phyloP scores from a whole-genome alignment of 2,888 invertebrate genomes.

The Plebejus anna region DNA sequence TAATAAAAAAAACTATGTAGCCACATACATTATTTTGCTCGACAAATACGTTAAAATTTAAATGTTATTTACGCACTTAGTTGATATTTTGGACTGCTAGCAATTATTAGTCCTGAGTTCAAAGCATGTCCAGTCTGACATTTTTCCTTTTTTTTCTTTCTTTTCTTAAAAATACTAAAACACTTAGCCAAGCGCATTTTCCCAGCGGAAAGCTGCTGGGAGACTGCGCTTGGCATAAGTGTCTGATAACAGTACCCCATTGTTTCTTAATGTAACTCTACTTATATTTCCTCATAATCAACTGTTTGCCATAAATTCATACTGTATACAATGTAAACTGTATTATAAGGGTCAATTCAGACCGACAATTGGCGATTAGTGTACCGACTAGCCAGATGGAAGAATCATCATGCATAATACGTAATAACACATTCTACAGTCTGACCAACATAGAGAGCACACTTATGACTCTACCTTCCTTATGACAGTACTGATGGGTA shows the following conservation, averaged over 20 bases:
- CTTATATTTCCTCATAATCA: background rate
- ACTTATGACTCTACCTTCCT: conserved; percentile 35
- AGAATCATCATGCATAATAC: too few species aligned
- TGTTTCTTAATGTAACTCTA: background rate
- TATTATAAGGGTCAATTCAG: too few species aligned
- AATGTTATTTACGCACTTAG: too few species aligned
- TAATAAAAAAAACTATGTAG: too few species aligned
- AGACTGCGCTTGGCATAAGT: background rate
- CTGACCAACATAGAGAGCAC: conserved; percentile 43
- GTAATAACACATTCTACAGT: background rate
- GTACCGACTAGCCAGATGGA: too few species aligned
- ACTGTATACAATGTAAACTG: background rate
- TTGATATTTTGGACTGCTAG: too few species aligned
- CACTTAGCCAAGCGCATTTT: background rate
- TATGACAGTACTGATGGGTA: background rate
- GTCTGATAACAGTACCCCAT: background rate
- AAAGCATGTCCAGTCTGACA: too few species aligned
- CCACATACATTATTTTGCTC: too few species aligned
- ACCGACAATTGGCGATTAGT: too few species aligned
- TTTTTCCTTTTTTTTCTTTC: too few species aligned
- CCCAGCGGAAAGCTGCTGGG: background rate
- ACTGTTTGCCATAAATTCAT: background rate
- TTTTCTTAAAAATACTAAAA: background rate
- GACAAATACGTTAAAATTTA: too few species aligned
- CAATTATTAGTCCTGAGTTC: too few species aligned